Base-by-base conservation (phyloP, 2,888 invertebrate genomes). In the Diarsia brunnea region DNA sequence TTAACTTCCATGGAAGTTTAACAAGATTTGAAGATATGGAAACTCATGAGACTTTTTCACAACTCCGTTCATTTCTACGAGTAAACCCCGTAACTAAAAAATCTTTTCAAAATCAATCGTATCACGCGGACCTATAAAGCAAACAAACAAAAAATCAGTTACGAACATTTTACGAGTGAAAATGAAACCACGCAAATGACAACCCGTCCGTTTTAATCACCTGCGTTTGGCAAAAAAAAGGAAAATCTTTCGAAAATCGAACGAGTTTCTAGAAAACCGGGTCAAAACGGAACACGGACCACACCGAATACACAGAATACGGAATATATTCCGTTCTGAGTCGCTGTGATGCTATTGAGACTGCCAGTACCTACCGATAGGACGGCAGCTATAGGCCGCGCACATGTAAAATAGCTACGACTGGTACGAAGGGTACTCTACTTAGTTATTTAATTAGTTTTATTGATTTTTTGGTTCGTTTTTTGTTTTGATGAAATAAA, bases 331-430 rank as follows among this genome's bases (percentile, higher is more conserved):
- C 75, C 67, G 81, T 95, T 94, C 93, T 91, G 92, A 94, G 94
- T 94, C 94, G 93, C 92, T 91, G 93, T 92, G 93, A 94, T 94
- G 95, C 94, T 95, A 95, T 95, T 95, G 93, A 93, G 93, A 93
- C 94, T 93, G 93, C 93, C 93, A 75, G 94, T 95, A 94, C 95
- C 94, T 95, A 95, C 96, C 95, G 90, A 95, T 94, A 95, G 93
- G 93, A 94, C 92, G 95, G 92, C 94, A 93, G 94, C 95, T 94
- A 95, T 93, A 95, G 95, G 93, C 95, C 93, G 92, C 95, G 95
- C 95, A 96, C 96, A 96, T 96, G 96, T 96, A 96, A 96, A 96
- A 96, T 95, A 96, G 96, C 93, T 94, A 88, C 89, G 89, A 82
- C 75, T 84, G 87, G 43, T 66, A 47, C n/a, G 88, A 73, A 89